Conservation (phyloP, 1,140 invertebrate genomes). For the Apolygus lucorum region DNA sequence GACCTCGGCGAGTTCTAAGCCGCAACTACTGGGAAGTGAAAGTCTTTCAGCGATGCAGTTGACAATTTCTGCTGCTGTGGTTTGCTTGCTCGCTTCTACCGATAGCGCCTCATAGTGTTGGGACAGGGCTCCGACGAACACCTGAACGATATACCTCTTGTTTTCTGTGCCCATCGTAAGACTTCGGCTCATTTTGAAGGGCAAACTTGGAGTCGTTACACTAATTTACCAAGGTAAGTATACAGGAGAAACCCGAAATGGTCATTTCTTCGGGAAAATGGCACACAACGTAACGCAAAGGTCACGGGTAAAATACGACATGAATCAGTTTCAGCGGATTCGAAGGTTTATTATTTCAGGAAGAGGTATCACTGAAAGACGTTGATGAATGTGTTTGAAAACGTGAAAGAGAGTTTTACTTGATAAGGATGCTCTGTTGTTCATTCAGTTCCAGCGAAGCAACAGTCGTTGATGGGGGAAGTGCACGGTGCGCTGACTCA, state of each 20-base stretch:
- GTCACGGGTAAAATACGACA: not conserved
- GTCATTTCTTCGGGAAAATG: not conserved
- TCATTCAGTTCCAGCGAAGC: not conserved
- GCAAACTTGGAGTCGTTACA: not conserved
- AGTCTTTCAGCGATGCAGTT: conserved; percentile 73
- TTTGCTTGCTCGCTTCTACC: conserved; percentile 86
- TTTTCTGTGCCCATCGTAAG: conserved; percentile 33
- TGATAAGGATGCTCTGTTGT: not conserved
- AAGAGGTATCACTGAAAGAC: not conserved
- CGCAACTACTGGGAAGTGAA: conserved; percentile 50
- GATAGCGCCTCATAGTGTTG: conserved; percentile 81
- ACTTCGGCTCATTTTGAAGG: not conserved
- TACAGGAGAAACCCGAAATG: not conserved
- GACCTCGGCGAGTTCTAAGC: conserved; percentile 87
- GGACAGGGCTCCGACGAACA: conserved; percentile 83
- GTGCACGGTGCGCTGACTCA: conserved; percentile 7
- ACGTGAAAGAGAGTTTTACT: not conserved
- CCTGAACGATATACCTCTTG: conserved; percentile 53
- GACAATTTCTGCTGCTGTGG: conserved; percentile 81
- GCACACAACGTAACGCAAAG: not conserved
- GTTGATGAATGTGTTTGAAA: not conserved
- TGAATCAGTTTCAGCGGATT: not conserved
- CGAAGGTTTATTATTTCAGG: not conserved
- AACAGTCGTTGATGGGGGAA: conserved; percentile 10
- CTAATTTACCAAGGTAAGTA: not conserved